Evolutionary conservation across 2,113 vertebrate genomes (phyloP).

Genomic region (Diglossa brunneiventris): DNA sequence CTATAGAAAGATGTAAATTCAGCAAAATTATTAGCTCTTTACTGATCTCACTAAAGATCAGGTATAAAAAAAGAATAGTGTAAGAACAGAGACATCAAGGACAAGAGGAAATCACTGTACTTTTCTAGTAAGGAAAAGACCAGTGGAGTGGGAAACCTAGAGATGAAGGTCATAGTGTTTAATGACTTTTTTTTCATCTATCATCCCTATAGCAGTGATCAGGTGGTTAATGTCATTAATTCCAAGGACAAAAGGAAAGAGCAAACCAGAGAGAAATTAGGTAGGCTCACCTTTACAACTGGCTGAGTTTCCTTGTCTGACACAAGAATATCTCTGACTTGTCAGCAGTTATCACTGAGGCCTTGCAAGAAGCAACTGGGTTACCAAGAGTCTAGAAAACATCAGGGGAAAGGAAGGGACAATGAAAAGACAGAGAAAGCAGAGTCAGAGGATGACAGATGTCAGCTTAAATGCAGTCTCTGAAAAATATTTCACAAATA

Average conservation of each 20-base stretch:
- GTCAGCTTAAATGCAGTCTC: background rate
- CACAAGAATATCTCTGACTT: background rate
- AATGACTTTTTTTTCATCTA: background rate
- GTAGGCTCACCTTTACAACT: background rate
- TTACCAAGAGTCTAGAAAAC: background rate
- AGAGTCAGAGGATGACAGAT: background rate
- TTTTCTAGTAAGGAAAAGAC: background rate
- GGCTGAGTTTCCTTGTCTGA: background rate
- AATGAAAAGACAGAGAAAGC: background rate
- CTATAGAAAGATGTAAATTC: background rate
- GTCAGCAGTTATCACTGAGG: background rate
- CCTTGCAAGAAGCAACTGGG: background rate
- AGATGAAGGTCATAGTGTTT: background rate
- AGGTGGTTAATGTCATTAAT: slow-evolving; percentile 27
- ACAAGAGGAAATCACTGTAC: background rate
- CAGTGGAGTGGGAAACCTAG: background rate
- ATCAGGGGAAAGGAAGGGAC: background rate
- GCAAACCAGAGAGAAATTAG: background rate
- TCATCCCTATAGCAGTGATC: background rate
- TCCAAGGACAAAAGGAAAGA: slow-evolving; percentile 19
- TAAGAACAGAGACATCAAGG: background rate
- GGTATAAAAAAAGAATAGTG: background rate
- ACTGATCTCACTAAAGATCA: background rate
- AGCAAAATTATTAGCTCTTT: background rate
- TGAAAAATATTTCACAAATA: background rate